phyloP scores from a whole-genome alignment of 2,113 vertebrate genomes.

The Phasianus colchicus region DNA sequence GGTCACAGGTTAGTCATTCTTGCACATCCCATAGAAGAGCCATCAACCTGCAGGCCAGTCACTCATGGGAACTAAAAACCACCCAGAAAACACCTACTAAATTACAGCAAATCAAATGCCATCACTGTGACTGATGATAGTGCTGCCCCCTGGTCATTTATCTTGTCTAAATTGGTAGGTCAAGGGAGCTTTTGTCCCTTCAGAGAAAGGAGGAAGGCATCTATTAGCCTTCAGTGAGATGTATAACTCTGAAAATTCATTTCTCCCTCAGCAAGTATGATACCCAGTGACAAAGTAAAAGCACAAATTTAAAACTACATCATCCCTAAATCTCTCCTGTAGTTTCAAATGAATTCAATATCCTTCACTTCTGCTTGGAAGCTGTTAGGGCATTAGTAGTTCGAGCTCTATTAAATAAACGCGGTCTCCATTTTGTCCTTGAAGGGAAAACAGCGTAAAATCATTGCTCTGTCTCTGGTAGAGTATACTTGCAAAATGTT shows the following conservation, averaged over 20 bases:
- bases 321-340: background rate
- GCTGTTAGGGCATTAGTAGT: background rate
- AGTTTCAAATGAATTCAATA: background rate
- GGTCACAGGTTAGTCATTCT: slow-evolving; percentile 4
- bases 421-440: background rate
- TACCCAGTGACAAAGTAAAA: background rate
- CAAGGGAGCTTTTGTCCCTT: slow-evolving; percentile 35
- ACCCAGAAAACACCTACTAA: slow-evolving; percentile 17
- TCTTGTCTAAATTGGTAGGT: slow-evolving; percentile 35
- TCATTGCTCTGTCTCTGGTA: background rate
- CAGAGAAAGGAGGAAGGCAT: background rate
- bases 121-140: background rate
- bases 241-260: background rate
- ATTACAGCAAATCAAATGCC: slow-evolving; percentile 1
- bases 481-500: background rate
- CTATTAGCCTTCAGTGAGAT: slow-evolving; percentile 16
- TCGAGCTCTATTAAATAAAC: background rate
- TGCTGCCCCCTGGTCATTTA: background rate
- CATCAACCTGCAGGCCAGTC: background rate
- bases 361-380: background rate
- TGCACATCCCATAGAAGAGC: background rate
- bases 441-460: background rate
- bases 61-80: background rate
- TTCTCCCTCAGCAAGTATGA: background rate
- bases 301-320: background rate